Conservation (phyloP, 2,797 vertebrate genomes). For the Natrix natrix region DNA sequence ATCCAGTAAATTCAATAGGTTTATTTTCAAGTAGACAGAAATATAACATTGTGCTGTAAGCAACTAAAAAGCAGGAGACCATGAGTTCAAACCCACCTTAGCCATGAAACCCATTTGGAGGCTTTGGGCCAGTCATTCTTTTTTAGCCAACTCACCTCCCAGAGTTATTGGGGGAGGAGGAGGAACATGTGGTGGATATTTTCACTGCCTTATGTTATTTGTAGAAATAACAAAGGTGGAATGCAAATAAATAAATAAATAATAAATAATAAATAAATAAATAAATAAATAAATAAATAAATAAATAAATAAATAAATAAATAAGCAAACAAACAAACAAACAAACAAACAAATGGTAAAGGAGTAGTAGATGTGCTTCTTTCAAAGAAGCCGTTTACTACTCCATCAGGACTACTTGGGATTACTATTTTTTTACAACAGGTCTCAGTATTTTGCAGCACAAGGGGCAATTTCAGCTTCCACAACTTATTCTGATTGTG, state of each 20-base stretch:
- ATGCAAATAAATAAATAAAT: not conserved
- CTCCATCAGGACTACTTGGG: rapidly evolving
- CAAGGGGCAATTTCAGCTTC: not conserved
- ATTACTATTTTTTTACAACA: not conserved
- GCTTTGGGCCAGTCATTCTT: not conserved
- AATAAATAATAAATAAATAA: too few species aligned
- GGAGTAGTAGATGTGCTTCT: not conserved
- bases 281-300: not conserved
- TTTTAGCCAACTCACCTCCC: not conserved
- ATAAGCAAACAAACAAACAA: too few species aligned
- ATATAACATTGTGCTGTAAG: not conserved
- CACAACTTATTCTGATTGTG: not conserved
- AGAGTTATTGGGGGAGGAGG: not conserved
- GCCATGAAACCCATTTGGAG: not conserved
- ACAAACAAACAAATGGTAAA: too few species aligned
- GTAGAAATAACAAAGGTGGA: not conserved
- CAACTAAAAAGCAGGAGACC: not conserved
- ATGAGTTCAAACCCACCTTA: not conserved
- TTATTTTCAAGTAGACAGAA: not conserved
- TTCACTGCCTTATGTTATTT: not conserved
- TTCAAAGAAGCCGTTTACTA: not conserved
- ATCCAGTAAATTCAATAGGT: not conserved
- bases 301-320: not conserved
- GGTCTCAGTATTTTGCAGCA: not conserved
- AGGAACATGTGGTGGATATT: not conserved